These are phyloP conservation scores for Rosalia funebris DNA, from an alignment of 2,888 invertebrate species.

Conservation along the genomic window DNA sequence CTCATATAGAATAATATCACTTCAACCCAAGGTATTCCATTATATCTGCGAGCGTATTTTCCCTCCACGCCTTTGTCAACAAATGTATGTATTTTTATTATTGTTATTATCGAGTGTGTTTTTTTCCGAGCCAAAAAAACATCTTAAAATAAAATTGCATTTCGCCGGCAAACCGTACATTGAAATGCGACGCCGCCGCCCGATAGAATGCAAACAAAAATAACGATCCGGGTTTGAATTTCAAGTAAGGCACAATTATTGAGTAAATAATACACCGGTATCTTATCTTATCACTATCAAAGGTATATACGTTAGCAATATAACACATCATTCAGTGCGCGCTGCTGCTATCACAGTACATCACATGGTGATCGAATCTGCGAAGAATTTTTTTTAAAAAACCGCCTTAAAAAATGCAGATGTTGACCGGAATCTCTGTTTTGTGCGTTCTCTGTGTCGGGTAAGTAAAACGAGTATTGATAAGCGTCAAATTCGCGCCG, in stretches of 20 bases:
- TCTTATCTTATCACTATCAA: slow-evolving; percentile 27
- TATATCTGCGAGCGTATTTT: no score
- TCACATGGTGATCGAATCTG: slow-evolving; percentile 16
- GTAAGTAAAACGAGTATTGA: slow-evolving; percentile 5
- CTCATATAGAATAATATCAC: no score
- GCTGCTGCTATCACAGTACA: slow-evolving; percentile 1
- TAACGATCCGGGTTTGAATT: background rate
- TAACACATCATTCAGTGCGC: slow-evolving; percentile 26
- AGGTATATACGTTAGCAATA: slow-evolving; percentile 21
- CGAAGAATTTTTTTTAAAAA: slow-evolving; percentile 2
- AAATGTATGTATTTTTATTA: no score
- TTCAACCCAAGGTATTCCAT: no score
- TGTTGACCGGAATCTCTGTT: slow-evolving; percentile 2
- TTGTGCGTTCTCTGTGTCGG: slow-evolving; percentile 10
- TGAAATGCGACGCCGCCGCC: background rate
- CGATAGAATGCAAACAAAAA: background rate
- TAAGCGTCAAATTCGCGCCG: no score
- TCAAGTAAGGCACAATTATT: slow-evolving; percentile 6
- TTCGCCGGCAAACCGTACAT: background rate
- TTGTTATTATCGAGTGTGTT: no score
- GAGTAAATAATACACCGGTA: slow-evolving; percentile 15
- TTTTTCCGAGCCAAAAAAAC: no score
- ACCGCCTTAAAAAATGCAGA: slow-evolving; percentile 14
- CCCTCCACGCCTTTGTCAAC: no score
- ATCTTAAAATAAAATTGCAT: no score